Percentiles rank a stretch among this genome's conserved stretches.
These are phyloP conservation scores for Panagrolaimus sp. DNA, from an alignment of 1,140 invertebrate genomes.

Conservation along the genomic window DNA sequence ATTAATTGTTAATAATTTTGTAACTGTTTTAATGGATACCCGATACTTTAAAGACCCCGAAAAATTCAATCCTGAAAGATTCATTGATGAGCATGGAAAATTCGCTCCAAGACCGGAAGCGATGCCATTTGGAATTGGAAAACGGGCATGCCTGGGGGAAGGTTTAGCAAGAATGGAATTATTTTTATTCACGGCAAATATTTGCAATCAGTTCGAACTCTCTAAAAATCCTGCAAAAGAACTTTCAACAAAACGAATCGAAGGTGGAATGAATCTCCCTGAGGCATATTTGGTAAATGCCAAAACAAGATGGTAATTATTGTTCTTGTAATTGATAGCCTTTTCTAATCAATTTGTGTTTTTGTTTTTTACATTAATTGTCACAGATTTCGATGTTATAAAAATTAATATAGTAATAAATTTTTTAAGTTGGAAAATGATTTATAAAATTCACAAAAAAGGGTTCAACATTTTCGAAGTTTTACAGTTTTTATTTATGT, in stretches of 20 bases:
- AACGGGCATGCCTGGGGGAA: neutral
- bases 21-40: neutral
- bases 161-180: constrained; percentile 1
- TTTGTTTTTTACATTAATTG: no score
- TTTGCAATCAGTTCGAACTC: neutral
- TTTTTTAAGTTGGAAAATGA: no score
- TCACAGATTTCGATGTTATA: no score
- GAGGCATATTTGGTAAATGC: no score
- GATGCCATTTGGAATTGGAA: constrained; percentile 7
- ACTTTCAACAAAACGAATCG: neutral
- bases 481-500: no score
- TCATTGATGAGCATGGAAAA: neutral
- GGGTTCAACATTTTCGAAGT: no score
- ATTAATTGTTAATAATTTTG: neutral
- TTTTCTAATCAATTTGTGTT: no score
- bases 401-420: no score
- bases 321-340: no score
- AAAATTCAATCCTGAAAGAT: neutral
- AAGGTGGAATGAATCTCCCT: no score
- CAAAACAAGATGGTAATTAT: no score
- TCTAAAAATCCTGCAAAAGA: neutral
- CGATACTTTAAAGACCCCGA: neutral
- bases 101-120: neutral
- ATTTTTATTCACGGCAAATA: neutral
- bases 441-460: no score